Conservation (phyloP, 2,113 vertebrate genomes). For the Tachycineta bicolor region DNA sequence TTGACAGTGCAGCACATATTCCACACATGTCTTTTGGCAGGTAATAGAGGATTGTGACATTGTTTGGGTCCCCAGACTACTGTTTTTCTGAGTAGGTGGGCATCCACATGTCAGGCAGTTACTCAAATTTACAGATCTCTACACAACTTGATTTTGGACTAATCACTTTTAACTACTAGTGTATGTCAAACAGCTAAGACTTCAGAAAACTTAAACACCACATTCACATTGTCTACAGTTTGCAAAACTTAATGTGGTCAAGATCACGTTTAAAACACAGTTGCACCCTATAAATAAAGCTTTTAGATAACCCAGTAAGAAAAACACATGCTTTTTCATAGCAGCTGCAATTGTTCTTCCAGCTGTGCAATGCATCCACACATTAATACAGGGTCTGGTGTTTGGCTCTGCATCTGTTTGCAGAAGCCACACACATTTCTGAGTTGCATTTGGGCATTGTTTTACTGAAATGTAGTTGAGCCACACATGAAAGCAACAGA, state of each 20-base stretch:
- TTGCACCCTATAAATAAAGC: background rate
- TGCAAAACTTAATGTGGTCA: background rate
- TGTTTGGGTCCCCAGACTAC: background rate
- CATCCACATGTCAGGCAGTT: background rate
- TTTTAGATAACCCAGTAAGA: background rate
- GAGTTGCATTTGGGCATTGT: conserved; percentile 13
- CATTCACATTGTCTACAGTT: background rate
- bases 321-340: background rate
- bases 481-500: conserved; percentile 9
- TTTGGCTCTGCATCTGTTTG: background rate
- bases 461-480: conserved; percentile 29
- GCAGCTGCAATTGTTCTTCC: background rate
- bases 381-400: background rate
- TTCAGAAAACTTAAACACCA: background rate
- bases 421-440: background rate
- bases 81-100: background rate
- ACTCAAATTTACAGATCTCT: background rate
- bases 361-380: background rate
- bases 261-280: background rate
- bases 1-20: background rate
- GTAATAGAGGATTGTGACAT: background rate
- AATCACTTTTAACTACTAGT: background rate
- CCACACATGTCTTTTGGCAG: background rate
- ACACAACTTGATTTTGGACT: background rate
- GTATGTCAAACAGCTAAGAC: background rate